Percentiles rank a stretch among this genome's conserved stretches.
Conservation (phyloP, 1,140 invertebrate genomes). For the Ceratosolen solmsi region DNA sequence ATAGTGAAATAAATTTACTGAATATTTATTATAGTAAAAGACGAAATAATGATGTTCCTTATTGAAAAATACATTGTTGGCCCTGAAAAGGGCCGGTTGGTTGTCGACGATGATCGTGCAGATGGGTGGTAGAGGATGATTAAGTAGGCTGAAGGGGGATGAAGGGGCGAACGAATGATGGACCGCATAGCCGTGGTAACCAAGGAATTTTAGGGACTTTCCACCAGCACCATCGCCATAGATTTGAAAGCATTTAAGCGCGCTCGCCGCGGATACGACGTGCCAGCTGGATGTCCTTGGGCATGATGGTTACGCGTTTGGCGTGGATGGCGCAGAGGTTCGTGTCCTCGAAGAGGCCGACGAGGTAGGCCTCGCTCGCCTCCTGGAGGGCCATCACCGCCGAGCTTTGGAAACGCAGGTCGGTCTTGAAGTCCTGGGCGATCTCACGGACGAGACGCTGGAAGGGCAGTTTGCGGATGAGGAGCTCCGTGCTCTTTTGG, state of each 20-base stretch:
- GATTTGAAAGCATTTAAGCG: not conserved
- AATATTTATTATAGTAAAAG: no score
- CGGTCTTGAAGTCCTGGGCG: constrained; percentile 5
- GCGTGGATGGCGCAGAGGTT: constrained; percentile 2
- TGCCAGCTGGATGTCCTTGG: not conserved
- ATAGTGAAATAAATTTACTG: no score
- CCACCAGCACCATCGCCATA: no score
- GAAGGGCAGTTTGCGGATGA: not conserved
- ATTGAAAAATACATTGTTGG: constrained; percentile 37
- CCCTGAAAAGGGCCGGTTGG: constrained; percentile 59
- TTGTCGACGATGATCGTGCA: no score
- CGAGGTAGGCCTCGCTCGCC: not conserved
- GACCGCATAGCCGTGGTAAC: no score
- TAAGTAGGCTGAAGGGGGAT: no score
- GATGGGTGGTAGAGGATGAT: no score
- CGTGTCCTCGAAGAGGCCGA: not conserved
- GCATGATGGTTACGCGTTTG: not conserved
- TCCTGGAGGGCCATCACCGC: not conserved
- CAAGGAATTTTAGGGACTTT: no score
- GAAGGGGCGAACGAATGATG: no score
- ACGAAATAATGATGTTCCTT: no score
- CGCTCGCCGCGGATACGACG: not conserved
- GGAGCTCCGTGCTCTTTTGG: not conserved
- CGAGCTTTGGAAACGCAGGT: not conserved
- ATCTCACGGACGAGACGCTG: not conserved